Evolutionary conservation across 2,797 vertebrate species (phyloP), one percentile per base, ranked within the genome.

Genomic region (Pseudochromis fuscus): DNA sequence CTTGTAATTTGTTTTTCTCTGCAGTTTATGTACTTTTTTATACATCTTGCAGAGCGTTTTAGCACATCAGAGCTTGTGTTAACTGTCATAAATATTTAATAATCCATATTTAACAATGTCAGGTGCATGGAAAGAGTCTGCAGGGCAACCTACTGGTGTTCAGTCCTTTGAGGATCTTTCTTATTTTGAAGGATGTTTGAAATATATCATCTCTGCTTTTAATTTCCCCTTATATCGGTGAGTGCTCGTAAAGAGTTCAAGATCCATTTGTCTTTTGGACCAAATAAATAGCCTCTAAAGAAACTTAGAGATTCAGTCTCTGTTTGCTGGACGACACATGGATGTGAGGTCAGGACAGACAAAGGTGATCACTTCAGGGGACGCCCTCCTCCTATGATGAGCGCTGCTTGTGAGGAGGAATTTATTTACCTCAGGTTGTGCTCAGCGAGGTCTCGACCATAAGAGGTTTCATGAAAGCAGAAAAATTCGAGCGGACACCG

Each of bases 361-460:
- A 76, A 81, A 87, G 81, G 82, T 75, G 56, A 77, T 35, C 53
- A 64, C 79, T 74, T 63, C 53, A 19, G 75, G 78, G 77, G 57
- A 66, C 27, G 44, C 44, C 18, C 52, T 60, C 40, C 24, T 67
- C 45, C 62, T 33, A 1, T 23, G 24, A 60, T 46, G 82, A 78
- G 68, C 52, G 18, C 1, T 7, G 55, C 67, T 53, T 65, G 72
- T 19, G 52, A 37, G 42, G 48, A 75, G 72, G 55, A 57, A 72
- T 77, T 37, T 63, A 78, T 81, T 84, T 64, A 67, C 65, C 61
- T 50, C 51, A 9, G 56, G 44, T 51, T n/a, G 31, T 7, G 35
- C 15, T 44, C 42, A n/a, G 61, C 52, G 30, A 12, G 30, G 16
- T 60, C 61, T 38, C 30, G 72, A 50, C 51, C 57, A 12, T 3